These are phyloP conservation scores for Epinephelus awoara DNA, from an alignment of 2,797 vertebrate genomes.

Conservation along the genomic window DNA sequence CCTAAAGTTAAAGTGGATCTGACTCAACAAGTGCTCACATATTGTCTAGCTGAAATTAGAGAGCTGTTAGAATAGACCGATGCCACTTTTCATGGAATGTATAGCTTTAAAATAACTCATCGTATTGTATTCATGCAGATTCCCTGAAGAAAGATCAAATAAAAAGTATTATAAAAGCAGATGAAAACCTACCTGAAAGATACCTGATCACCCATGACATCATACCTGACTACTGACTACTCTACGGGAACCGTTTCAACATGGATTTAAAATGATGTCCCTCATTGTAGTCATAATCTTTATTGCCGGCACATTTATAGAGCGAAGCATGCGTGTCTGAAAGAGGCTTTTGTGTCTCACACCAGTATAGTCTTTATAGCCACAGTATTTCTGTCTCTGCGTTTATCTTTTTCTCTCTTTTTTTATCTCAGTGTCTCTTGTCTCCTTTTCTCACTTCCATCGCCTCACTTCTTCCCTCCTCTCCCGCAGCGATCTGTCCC, in stretches of 20 bases:
- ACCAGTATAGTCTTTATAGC: slow-evolving; percentile 24
- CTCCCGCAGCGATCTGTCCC: slow-evolving; percentile 42
- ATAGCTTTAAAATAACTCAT: not conserved
- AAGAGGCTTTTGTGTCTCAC: slow-evolving; percentile 22
- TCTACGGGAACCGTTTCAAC: slow-evolving; percentile 1
- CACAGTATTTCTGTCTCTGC: slow-evolving; percentile 8
- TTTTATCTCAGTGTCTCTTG: not conserved
- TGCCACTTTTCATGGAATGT: not conserved
- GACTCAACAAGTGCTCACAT: not conserved
- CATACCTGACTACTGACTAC: not conserved
- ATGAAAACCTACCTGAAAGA: not conserved
- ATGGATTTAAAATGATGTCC: slow-evolving; percentile 19
- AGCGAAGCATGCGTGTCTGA: slow-evolving; percentile 5
- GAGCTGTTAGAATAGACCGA: not conserved
- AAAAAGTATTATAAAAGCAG: not conserved
- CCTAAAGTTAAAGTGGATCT: not conserved
- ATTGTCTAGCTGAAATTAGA: not conserved
- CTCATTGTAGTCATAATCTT: slow-evolving; percentile 19
- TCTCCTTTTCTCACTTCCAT: slow-evolving; percentile 22
- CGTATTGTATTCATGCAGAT: not conserved
- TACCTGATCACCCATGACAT: not conserved
- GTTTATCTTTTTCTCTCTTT: slow-evolving; percentile 5
- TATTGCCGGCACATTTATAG: slow-evolving; percentile 16
- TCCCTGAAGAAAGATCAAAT: not conserved
- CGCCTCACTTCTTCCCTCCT: not conserved